Evolutionary conservation across 2,888 invertebrate genomes (phyloP).

Genomic region (Pomacea canaliculata): DNA sequence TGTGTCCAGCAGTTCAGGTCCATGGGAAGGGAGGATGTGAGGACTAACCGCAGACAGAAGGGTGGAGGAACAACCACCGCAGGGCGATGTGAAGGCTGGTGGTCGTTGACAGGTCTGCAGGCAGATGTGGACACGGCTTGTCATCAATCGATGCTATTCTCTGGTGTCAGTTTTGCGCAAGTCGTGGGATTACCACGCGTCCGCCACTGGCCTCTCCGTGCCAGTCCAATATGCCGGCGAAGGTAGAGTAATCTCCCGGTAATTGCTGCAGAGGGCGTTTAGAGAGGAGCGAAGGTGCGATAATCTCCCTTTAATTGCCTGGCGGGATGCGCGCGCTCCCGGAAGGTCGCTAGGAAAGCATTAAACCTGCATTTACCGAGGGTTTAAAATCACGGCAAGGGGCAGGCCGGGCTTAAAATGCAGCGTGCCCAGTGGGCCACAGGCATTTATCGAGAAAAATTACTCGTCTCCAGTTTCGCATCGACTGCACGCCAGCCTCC

Average conservation of each 20-base stretch:
- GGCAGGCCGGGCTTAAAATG: not conserved
- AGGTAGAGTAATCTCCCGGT: conserved; percentile 14
- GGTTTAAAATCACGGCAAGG: not conserved
- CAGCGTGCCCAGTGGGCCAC: too few species aligned
- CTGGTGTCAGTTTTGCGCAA: conserved; percentile 17
- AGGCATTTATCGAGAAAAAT: too few species aligned
- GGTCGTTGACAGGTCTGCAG: too few species aligned
- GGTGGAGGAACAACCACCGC: too few species aligned
- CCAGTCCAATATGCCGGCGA: not conserved
- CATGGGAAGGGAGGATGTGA: too few species aligned
- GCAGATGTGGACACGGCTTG: too few species aligned
- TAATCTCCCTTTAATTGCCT: conserved; percentile 24
- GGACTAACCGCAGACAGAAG: too few species aligned
- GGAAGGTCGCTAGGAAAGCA: not conserved
- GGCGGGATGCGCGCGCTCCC: conserved; percentile 8
- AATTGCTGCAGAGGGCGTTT: conserved; percentile 22
- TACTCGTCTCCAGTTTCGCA: too few species aligned
- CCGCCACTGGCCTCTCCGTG: not conserved
- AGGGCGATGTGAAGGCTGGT: too few species aligned
- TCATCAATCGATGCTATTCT: not conserved
- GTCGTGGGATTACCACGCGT: not conserved
- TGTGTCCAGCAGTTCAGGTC: too few species aligned
- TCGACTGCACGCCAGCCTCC: too few species aligned
- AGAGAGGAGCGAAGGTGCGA: conserved; percentile 23
- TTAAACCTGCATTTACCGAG: not conserved